These are phyloP conservation scores for Corythucha ciliata DNA, from an alignment of 2,888 invertebrate genomes.

Conservation along the genomic window DNA sequence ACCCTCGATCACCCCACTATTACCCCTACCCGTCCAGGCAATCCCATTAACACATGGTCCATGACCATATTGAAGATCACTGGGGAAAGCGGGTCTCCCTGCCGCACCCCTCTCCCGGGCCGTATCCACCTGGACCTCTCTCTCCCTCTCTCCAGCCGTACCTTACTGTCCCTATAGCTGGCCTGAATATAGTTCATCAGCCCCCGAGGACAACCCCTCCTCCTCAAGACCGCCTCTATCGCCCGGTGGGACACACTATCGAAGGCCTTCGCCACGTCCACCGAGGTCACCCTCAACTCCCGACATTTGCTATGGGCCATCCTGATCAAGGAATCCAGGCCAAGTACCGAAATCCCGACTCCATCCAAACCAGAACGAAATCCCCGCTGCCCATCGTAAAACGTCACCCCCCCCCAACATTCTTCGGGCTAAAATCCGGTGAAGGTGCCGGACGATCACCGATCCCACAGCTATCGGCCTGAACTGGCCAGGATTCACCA, in stretches of 20 bases:
- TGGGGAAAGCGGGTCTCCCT: constrained; percentile 42
- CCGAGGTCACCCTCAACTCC: constrained; percentile 8
- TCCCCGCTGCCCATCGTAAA: constrained; percentile 10
- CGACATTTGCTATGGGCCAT: background rate
- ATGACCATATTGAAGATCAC: constrained; percentile 39
- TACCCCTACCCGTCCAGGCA: constrained; percentile 20
- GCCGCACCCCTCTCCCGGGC: constrained; percentile 40
- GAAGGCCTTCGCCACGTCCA: constrained; percentile 43
- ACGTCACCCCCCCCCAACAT: too few species aligned
- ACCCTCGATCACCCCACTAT: constrained; percentile 23
- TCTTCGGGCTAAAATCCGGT: too few species aligned
- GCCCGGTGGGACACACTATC: constrained; percentile 39
- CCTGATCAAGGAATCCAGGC: constrained; percentile 36
- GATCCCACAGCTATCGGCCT: background rate
- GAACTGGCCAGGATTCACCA: background rate
- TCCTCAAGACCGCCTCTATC: constrained; percentile 35
- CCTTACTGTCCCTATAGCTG: background rate
- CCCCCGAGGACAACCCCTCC: constrained; percentile 38
- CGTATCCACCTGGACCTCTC: too few species aligned
- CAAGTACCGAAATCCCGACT: constrained; percentile 34
- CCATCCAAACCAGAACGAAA: background rate
- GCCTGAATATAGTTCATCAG: constrained; percentile 37
- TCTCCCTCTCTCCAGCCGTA: background rate
- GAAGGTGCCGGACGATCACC: background rate
- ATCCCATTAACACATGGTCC: constrained; percentile 24